Evolutionary conservation across 2,797 vertebrate species (phyloP).

Genomic region (Eptatretus atami): DNA sequence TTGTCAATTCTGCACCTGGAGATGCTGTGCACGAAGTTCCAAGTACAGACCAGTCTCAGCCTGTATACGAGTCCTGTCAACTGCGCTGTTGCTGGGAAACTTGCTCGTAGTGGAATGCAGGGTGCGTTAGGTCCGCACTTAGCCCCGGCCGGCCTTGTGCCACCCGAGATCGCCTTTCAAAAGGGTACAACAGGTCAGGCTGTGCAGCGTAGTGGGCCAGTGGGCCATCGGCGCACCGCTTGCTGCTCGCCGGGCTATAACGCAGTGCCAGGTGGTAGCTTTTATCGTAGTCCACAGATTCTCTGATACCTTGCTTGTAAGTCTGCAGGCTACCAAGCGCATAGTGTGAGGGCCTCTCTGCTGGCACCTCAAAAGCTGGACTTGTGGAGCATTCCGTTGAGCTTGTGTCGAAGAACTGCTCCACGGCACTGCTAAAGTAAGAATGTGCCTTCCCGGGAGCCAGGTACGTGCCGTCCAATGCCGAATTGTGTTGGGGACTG

Average conservation of each 20-base stretch:
- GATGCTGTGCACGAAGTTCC: too few relatives aligned
- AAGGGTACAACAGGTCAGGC: constrained; percentile 2
- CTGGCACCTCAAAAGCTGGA: constrained; percentile 1
- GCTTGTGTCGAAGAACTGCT: constrained; percentile 13
- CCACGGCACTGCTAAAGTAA: constrained; percentile 3
- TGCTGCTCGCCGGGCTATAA: too few relatives aligned
- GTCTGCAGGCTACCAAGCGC: neutral
- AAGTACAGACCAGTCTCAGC: too few relatives aligned
- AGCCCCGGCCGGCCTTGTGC: too few relatives aligned
- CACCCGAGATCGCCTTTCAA: neutral
- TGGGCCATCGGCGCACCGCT: neutral
- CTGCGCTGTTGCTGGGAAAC: too few relatives aligned
- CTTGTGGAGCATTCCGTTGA: constrained; percentile 14
- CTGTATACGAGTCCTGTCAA: too few relatives aligned
- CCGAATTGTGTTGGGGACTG: neutral
- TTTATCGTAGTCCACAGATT: neutral
- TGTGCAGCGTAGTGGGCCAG: neutral
- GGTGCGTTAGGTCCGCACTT: too few relatives aligned
- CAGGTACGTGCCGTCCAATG: constrained; percentile 1
- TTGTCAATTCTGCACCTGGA: too few relatives aligned
- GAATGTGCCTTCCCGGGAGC: neutral
- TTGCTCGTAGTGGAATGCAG: too few relatives aligned
- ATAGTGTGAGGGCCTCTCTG: neutral
- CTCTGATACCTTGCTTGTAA: neutral
- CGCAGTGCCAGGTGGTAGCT: too few relatives aligned